These are phyloP conservation scores for Drosophila novamexicana DNA, from an alignment of 1,140 invertebrate genomes.

Conservation along the genomic window DNA sequence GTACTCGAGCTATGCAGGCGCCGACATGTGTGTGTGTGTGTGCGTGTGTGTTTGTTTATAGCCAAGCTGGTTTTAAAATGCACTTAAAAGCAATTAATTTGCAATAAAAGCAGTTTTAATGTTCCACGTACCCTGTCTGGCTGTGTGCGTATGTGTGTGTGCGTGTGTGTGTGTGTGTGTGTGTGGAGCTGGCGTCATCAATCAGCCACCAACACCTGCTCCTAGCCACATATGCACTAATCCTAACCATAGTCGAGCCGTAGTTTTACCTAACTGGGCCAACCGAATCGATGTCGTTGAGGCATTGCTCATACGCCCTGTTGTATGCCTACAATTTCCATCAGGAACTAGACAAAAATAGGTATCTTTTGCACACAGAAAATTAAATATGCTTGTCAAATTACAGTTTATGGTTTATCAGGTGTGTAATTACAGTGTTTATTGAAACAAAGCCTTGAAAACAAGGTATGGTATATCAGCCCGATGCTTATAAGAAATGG, in stretches of 20 bases:
- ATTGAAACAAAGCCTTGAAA: too few relatives aligned
- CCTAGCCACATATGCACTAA: not conserved
- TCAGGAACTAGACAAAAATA: not conserved
- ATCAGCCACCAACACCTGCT: constrained; percentile 19
- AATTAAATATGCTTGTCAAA: too few relatives aligned
- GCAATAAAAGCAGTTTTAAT: constrained; percentile 78
- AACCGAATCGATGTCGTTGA: constrained; percentile 20
- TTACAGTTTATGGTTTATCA: too few relatives aligned
- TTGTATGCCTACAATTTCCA: not conserved
- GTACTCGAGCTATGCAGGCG: not conserved
- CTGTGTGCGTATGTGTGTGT: constrained; percentile 8
- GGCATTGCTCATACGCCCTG: constrained; percentile 38
- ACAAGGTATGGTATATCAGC: too few relatives aligned
- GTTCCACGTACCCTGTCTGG: constrained; percentile 1
- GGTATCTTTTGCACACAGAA: too few relatives aligned
- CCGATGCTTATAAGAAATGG: too few relatives aligned
- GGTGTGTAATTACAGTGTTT: too few relatives aligned
- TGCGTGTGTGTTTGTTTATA: constrained; percentile 29
- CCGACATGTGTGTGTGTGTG: not conserved
- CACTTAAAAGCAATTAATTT: constrained; percentile 80
- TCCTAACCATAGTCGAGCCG: not conserved
- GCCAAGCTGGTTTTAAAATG: constrained; percentile 47
- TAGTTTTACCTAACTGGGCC: constrained; percentile 22
- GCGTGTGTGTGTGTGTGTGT: constrained; percentile 25
- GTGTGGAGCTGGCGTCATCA: constrained; percentile 55